Evolutionary conservation across 2,797 vertebrate species (phyloP).

Genomic region (Petrocephalus schoutedeni): DNA sequence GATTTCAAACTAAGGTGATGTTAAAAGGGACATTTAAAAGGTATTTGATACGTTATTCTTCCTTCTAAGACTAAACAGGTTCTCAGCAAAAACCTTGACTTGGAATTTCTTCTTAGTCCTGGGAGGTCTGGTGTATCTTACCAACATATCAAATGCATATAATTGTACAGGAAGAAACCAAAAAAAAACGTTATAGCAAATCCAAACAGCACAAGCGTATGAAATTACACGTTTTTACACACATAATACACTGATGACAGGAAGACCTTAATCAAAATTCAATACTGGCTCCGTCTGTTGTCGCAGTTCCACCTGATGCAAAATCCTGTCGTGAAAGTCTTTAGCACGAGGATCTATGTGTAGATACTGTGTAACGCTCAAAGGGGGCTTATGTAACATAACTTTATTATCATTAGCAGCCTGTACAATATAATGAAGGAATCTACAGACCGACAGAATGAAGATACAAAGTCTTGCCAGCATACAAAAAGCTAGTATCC

Average conservation of each 20-base stretch:
- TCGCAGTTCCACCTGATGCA: background rate
- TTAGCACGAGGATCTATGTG: background rate
- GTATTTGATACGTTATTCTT: background rate
- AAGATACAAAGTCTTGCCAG: background rate
- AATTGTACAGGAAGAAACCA: background rate
- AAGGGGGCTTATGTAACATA: background rate
- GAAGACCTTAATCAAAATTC: background rate
- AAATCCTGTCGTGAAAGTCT: background rate
- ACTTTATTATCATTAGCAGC: background rate
- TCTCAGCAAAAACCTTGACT: constrained; percentile 3
- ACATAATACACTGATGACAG: background rate
- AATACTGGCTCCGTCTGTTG: background rate
- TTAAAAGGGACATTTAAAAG: background rate
- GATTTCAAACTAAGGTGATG: background rate
- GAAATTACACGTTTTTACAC: background rate
- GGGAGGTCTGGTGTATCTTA: background rate
- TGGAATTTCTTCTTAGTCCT: constrained; percentile 6
- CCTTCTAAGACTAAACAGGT: background rate
- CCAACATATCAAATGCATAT: constrained; percentile 3
- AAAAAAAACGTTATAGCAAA: background rate
- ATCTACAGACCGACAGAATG: background rate
- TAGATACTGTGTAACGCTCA: background rate
- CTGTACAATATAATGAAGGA: background rate
- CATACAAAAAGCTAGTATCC: background rate
- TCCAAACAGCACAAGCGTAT: background rate